Evolutionary conservation across 2,888 invertebrate species (phyloP).

Genomic region (Thymelicus acteon): DNA sequence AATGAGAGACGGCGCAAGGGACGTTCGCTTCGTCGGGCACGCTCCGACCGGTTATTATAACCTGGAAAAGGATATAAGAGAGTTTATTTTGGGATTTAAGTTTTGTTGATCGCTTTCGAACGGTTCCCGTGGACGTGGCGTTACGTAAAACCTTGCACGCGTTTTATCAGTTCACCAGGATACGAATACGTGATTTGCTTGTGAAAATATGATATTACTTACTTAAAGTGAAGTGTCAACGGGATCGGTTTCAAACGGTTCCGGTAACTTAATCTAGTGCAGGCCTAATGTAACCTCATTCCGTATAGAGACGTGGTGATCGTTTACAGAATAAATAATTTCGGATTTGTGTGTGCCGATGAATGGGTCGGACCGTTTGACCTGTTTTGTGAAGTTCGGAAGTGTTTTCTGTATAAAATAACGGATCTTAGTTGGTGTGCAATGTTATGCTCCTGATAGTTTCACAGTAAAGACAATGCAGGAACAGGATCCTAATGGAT

Average conservation of each 20-base stretch:
- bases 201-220: conserved; percentile 36
- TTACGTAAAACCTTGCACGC: conserved; percentile 62
- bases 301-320: conserved; percentile 53
- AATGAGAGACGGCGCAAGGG: conserved; percentile 55
- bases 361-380: conserved; percentile 46
- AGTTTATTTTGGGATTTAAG: conserved; percentile 69
- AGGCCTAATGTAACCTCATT: conserved; percentile 59
- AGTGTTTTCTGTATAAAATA: conserved; percentile 33
- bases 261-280: conserved; percentile 52
- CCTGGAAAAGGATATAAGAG: conserved; percentile 60
- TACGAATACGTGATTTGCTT: conserved; percentile 7
- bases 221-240: conserved; percentile 37
- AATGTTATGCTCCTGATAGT: conserved; percentile 1
- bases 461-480: conserved; percentile 49
- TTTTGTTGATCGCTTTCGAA: conserved; percentile 68
- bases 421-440: conserved; percentile 23
- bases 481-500: conserved; percentile 65
- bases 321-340: conserved; percentile 60
- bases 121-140: conserved; percentile 55
- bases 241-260: conserved; percentile 37
- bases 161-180: conserved; percentile 18
- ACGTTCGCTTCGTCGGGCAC: conserved; percentile 57
- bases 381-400: conserved; percentile 48
- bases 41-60: conserved; percentile 53
- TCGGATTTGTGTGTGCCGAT: conserved; percentile 46